Evolutionary conservation across 2,797 vertebrate genomes (phyloP).

Genomic region (Betta splendens): DNA sequence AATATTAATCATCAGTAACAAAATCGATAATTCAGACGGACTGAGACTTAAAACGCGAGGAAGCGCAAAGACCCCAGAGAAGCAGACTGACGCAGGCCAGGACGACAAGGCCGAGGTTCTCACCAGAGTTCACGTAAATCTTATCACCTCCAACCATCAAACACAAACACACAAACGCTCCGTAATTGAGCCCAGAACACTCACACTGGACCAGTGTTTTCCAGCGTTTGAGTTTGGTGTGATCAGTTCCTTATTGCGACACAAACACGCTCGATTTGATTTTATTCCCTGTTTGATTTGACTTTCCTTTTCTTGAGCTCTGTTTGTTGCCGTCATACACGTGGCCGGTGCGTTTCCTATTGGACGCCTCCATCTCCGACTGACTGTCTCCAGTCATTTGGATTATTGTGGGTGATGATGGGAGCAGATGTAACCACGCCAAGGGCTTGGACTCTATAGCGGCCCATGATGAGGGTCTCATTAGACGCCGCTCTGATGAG

Average conservation of each 20-base stretch:
- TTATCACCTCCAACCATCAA: constrained; percentile 56
- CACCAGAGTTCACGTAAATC: constrained; percentile 49
- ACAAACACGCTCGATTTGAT: no score
- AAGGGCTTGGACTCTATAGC: not conserved
- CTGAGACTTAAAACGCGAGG: not conserved
- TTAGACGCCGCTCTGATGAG: constrained; percentile 11
- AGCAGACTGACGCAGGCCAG: constrained; percentile 23
- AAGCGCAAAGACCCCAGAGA: not conserved
- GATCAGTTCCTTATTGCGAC: no score
- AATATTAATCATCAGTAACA: not conserved
- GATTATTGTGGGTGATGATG: constrained; percentile 19
- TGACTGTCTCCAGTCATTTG: constrained; percentile 4
- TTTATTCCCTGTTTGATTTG: no score
- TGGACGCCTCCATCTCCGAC: not conserved
- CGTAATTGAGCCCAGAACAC: constrained; percentile 41
- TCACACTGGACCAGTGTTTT: constrained; percentile 27
- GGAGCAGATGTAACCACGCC: constrained; percentile 13
- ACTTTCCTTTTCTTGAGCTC: not conserved
- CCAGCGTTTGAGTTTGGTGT: not conserved
- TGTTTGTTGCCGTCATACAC: not conserved
- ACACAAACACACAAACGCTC: constrained; percentile 52
- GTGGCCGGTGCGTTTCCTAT: not conserved
- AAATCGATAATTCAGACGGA: no score
- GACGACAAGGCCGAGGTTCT: constrained; percentile 56
- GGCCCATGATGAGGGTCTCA: constrained; percentile 5